Base-by-base conservation (phyloP, 2,888 invertebrate species). In the Drosophila vallismaia region DNA sequence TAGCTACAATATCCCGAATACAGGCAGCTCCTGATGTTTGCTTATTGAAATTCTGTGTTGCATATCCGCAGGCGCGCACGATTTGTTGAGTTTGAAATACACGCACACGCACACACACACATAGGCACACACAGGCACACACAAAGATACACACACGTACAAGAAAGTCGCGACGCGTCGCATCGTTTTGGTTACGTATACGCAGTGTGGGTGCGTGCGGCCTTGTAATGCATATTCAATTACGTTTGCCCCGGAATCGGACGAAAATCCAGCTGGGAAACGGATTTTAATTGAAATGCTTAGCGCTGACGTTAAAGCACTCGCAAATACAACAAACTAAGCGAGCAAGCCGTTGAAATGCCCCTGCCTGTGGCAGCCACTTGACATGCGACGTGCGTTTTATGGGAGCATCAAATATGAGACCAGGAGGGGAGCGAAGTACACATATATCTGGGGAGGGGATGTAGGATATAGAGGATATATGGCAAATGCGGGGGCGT, bases 21-120 rank as follows among this genome's bases (percentile, higher is more conserved):
- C 36, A 42, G 51, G 52, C 60, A 63, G 60, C 57, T 57, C 71
- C 54, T 53, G 24, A 50, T 86, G 80, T 84, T 88, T 86, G 81
- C 84, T 79, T 86, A 88, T 85, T 86, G 88, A 85, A 77, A 88
- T 88, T 86, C 88, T 75, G 81, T 75, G 79, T 84, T 84, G 88
- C 85, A 84, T 86, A 86, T 76, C 88, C 88, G 79, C 79, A 84
- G 85, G 85, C 86, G 88, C 85, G 71, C 80, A 86, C 76, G 85
- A 88, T 83, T 85, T 78, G 88, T 80, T 79, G 83, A 86, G 79
- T 84, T 69, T 69, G 77, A 79, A 86, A 42, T 12, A 40, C 40
- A 3, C 7, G 2, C 38, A 40, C 9, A n/a, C 33, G 4, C 4
- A 8, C n/a, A 38, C 12, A 38, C n/a, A 28, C 28, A 28, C 28